Percentiles rank a stretch among this genome's conserved stretches.
Evolutionary conservation across 2,797 vertebrate genomes (phyloP).

Genomic region (Microtus obscurus): DNA sequence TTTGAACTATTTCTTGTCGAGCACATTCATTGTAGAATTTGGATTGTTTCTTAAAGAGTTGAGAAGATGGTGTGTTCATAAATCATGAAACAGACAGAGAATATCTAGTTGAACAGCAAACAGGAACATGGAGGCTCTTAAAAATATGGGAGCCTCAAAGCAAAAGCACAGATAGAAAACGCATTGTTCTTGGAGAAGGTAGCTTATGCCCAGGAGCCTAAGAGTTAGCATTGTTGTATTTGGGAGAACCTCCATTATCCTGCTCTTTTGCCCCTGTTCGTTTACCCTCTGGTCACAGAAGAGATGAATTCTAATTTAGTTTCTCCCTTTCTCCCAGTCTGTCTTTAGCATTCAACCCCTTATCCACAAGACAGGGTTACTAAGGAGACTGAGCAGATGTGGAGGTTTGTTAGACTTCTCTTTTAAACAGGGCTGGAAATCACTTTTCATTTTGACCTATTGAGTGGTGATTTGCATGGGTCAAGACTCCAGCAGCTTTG

Average conservation of each 20-base stretch:
- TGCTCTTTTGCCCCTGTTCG: background rate
- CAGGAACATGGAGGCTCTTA: background rate
- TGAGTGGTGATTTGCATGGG: background rate
- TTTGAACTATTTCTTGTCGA: slow-evolving; percentile 69
- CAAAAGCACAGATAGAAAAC: background rate
- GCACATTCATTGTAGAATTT: background rate
- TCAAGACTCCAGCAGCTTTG: background rate
- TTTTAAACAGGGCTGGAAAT: background rate
- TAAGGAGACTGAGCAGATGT: background rate
- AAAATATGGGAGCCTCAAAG: background rate
- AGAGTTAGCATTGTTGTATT: background rate
- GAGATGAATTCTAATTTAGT: background rate
- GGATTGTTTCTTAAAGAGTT: slow-evolving; percentile 25
- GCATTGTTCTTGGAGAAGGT: too few species aligned
- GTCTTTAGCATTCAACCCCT: background rate
- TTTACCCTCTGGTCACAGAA: background rate
- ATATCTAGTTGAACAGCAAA: background rate
- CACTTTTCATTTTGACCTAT: background rate
- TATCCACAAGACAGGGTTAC: background rate
- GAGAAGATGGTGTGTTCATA: slow-evolving; percentile 45
- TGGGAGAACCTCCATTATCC: background rate
- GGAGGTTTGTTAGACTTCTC: background rate
- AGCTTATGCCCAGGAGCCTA: background rate
- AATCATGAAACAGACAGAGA: background rate
- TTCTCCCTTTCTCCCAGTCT: background rate